phyloP scores from a whole-genome alignment of 2,888 invertebrate species.

The Drosophila picticornis region DNA sequence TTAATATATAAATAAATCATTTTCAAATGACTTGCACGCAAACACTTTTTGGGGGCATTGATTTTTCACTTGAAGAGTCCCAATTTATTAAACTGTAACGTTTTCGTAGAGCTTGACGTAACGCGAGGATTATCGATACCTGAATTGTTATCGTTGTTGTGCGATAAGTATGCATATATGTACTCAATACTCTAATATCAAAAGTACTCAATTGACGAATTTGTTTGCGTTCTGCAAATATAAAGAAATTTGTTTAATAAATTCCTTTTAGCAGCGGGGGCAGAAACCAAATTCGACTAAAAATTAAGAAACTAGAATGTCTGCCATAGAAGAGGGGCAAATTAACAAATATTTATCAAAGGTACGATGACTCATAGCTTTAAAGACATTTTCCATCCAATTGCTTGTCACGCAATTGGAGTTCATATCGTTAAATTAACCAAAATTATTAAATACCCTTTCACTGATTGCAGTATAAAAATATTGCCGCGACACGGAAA shows the following conservation, averaged over 20 bases:
- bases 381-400: slow-evolving; percentile 15
- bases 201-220: slow-evolving; percentile 51
- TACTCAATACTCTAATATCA: slow-evolving; percentile 37
- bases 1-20: slow-evolving; percentile 45
- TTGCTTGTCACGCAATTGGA: slow-evolving; percentile 24
- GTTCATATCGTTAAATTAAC: slow-evolving; percentile 25
- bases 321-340: slow-evolving; percentile 85
- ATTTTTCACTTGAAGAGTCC: not conserved
- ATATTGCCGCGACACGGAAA: slow-evolving; percentile 88
- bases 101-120: slow-evolving; percentile 9
- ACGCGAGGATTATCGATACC: slow-evolving; percentile 24
- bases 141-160: slow-evolving; percentile 12
- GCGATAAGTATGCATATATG: slow-evolving; percentile 20
- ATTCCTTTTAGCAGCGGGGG: slow-evolving; percentile 14
- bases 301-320: slow-evolving; percentile 51
- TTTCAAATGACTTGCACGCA: slow-evolving; percentile 15
- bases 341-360: slow-evolving; percentile 86
- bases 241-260: slow-evolving; percentile 24
- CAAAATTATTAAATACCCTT: slow-evolving; percentile 17
- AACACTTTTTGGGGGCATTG: not conserved
- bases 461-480: slow-evolving; percentile 88
- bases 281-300: slow-evolving; percentile 12
- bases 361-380: slow-evolving; percentile 83
- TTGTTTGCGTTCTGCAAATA: slow-evolving; percentile 52
- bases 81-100: slow-evolving; percentile 5